Conservation (phyloP, 2,113 vertebrate genomes). For the Erinaceus europaeus region DNA sequence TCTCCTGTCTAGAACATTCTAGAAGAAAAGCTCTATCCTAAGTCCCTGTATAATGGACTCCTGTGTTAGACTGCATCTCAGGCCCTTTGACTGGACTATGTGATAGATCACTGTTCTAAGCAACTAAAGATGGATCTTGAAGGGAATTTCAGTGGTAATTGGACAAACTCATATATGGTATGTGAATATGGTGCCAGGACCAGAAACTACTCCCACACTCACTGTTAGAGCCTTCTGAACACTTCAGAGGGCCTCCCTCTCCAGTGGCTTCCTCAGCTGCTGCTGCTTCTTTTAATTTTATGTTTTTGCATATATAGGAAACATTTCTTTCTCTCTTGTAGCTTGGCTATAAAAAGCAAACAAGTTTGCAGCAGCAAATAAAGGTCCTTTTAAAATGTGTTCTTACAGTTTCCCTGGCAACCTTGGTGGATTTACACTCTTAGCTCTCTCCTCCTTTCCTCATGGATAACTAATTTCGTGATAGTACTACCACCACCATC, state of each 20-base stretch:
- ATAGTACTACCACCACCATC: not conserved
- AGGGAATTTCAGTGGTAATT: not conserved
- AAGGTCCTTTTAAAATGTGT: conserved; percentile 24
- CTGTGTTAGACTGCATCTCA: not conserved
- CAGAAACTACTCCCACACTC: not conserved
- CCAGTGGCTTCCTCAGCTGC: not conserved
- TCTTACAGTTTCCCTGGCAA: conserved; percentile 36
- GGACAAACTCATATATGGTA: not conserved
- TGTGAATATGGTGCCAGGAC: not conserved
- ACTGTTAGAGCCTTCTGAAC: no score
- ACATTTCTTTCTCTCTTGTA: not conserved
- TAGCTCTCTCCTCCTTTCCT: not conserved
- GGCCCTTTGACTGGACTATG: not conserved
- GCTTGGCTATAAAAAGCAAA: conserved; percentile 9
- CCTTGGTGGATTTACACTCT: not conserved
- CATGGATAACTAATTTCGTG: not conserved
- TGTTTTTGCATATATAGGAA: not conserved
- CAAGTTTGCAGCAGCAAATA: not conserved
- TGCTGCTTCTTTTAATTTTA: not conserved
- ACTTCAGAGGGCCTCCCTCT: not conserved
- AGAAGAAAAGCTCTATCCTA: no score
- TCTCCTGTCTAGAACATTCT: not conserved
- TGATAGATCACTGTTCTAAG: not conserved
- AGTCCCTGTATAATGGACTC: not conserved
- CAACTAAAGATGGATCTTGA: not conserved